Percentiles rank a stretch among this genome's conserved stretches.
These are phyloP conservation scores for Turritopsis dohrnii DNA, from an alignment of 30 jellyfish, hydroid and myxozoan species.

Conservation along the genomic window DNA sequence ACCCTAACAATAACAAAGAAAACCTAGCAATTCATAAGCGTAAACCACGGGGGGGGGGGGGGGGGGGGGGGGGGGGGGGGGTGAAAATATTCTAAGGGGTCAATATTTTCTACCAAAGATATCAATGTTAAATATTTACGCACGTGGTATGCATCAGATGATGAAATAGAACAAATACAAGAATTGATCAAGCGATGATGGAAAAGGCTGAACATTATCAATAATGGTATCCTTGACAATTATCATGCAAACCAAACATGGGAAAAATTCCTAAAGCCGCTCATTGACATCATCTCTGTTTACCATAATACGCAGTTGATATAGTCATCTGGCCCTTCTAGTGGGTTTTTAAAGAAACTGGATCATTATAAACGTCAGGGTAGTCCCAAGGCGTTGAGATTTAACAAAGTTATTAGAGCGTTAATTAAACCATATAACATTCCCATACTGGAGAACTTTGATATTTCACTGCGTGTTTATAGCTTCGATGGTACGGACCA, in stretches of 20 bases:
- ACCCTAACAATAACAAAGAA: not conserved
- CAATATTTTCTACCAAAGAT: no score
- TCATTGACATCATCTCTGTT: not conserved
- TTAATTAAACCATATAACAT: not conserved
- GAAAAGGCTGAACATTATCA: no score
- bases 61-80: no score
- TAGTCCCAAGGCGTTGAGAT: not conserved
- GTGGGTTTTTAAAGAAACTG: not conserved
- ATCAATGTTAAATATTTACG: not conserved
- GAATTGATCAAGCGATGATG: no score
- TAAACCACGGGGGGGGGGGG: no score
- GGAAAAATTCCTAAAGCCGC: not conserved
- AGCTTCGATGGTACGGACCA: not conserved
- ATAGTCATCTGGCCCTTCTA: not conserved
- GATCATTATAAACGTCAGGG: not conserved
- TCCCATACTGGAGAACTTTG: not conserved
- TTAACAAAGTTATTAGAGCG: not conserved
- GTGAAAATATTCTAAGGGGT: no score
- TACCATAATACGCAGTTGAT: not conserved
- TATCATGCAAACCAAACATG: no score
- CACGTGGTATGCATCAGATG: not conserved
- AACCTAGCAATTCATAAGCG: no score
- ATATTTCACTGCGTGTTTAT: not conserved
- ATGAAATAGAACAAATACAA: no score
- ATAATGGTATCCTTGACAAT: no score